Conservation (phyloP, 2,113 vertebrate species). For the Axis porcinus region DNA sequence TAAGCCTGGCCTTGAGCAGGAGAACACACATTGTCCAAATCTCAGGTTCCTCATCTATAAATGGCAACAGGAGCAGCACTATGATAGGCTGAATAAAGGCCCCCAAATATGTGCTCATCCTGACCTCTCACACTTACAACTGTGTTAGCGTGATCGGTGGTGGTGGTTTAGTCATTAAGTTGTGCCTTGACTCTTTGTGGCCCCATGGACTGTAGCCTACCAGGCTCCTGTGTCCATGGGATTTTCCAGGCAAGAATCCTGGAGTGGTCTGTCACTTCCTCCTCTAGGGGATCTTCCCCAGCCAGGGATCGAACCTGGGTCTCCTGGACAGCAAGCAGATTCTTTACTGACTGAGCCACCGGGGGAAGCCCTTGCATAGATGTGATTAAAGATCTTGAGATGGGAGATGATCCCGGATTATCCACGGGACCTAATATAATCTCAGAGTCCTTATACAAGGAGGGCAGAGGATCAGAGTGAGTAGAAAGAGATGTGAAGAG, state of each 20-base stretch:
- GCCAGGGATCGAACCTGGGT: fast-evolving
- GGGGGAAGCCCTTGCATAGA: fast-evolving
- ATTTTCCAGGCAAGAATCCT: background rate
- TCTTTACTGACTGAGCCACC: background rate
- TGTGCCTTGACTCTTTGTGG: background rate
- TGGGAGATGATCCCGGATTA: background rate
- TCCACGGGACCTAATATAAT: background rate
- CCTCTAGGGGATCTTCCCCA: background rate
- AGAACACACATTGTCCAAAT: background rate
- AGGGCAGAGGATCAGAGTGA: background rate
- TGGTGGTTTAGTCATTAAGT: background rate
- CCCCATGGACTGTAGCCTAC: background rate
- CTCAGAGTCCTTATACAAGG: background rate
- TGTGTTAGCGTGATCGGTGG: background rate
- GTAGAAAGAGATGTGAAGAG: fast-evolving
- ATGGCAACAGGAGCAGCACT: background rate
- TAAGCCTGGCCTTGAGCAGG: background rate
- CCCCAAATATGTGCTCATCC: background rate
- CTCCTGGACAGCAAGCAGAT: background rate
- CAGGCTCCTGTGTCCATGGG: background rate
- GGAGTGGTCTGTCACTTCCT: background rate
- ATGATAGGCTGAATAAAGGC: background rate
- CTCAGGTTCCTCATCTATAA: background rate
- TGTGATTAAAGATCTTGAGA: background rate
- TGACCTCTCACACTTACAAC: fast-evolving